Evolutionary conservation across 2,797 vertebrate species (phyloP).

Genomic region (Malurus leucopterus): DNA sequence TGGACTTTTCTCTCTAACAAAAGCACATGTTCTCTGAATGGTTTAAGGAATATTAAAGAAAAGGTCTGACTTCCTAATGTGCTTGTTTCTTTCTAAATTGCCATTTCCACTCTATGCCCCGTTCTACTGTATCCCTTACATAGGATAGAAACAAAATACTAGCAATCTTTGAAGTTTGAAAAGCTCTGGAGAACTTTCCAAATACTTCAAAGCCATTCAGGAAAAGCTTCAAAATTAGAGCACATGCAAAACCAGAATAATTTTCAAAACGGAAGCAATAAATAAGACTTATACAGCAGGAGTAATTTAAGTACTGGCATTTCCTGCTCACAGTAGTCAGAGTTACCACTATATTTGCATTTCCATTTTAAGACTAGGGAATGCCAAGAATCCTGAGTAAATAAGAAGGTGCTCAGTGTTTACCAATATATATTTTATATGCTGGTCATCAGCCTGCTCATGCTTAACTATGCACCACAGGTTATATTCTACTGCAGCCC

Average conservation of each 20-base stretch:
- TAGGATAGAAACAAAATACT: neutral
- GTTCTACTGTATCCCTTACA: neutral
- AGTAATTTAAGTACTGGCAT: neutral
- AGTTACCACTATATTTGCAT: neutral
- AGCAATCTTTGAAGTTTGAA: neutral
- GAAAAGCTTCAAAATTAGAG: constrained; percentile 41
- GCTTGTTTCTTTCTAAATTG: neutral
- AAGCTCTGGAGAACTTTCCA: constrained; percentile 14
- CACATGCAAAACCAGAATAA: constrained; percentile 39
- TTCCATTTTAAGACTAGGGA: constrained; percentile 30
- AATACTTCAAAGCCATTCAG: constrained; percentile 57
- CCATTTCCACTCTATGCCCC: neutral
- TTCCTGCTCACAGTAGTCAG: constrained; percentile 24
- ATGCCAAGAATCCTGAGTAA: constrained; percentile 33
- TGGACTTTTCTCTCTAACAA: constrained; percentile 37
- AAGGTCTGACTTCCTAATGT: neutral
- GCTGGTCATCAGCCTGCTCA: constrained; percentile 11
- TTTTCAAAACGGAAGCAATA: constrained; percentile 16
- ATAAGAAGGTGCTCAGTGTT: constrained; percentile 22
- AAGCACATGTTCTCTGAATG: constrained; percentile 40
- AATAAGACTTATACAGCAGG: constrained; percentile 18
- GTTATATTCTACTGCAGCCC: neutral
- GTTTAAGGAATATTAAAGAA: constrained; percentile 23
- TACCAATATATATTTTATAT: neutral
- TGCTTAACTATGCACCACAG: constrained; percentile 11